Conservation (phyloP, 2,797 vertebrate species). For the Sebastes glaucus region DNA sequence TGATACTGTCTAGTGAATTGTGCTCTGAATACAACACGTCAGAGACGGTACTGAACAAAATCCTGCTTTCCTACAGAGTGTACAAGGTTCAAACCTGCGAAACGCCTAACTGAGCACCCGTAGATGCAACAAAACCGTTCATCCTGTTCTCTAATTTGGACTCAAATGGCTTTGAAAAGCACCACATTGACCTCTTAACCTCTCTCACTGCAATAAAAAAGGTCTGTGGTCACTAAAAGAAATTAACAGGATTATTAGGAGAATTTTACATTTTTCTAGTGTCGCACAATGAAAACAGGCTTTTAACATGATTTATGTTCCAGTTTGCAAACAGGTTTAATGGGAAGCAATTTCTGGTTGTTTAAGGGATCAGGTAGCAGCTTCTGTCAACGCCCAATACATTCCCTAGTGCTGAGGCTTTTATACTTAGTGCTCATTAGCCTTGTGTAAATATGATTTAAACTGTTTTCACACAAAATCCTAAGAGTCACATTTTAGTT, state of each 20-base stretch:
- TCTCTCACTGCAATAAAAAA: constrained; percentile 10
- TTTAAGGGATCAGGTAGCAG: constrained; percentile 2
- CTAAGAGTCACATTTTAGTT: neutral
- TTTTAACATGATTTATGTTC: neutral
- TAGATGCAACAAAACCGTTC: constrained; percentile 8
- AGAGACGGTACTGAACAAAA: neutral
- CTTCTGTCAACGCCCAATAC: neutral
- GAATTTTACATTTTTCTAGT: neutral
- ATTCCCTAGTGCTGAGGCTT: neutral
- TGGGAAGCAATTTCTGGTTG: neutral
- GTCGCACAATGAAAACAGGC: neutral
- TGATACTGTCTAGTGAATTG: neutral
- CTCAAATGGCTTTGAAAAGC: constrained; percentile 4
- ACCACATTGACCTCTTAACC: neutral
- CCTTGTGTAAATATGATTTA: neutral
- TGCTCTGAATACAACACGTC: neutral
- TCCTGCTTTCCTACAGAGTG: constrained; percentile 8
- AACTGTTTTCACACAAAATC: neutral
- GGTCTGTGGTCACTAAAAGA: constrained; percentile 2
- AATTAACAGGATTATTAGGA: neutral
- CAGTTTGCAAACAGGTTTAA: neutral
- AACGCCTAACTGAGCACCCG: neutral
- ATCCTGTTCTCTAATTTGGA: constrained; percentile 24
- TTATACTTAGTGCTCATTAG: neutral
- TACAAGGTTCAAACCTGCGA: neutral